Conservation (phyloP, 2,888 invertebrate species). For the Diloba caeruleocephala region DNA sequence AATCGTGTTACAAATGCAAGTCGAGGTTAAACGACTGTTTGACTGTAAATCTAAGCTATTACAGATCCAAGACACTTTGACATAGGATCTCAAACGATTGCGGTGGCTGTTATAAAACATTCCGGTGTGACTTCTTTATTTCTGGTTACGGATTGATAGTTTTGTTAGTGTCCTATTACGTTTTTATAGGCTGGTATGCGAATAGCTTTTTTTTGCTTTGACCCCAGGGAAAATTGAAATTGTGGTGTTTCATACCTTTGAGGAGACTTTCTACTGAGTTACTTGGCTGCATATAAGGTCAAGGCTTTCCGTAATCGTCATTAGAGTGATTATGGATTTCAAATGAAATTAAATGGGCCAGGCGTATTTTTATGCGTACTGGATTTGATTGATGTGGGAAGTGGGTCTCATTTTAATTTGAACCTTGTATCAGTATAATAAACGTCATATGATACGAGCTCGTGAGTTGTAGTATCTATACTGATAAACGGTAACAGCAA, state of each 20-base stretch:
- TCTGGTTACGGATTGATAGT: slow-evolving; percentile 41
- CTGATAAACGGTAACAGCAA: too few species aligned
- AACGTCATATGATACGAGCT: too few species aligned
- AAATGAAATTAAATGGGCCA: too few species aligned
- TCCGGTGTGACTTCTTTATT: slow-evolving; percentile 41
- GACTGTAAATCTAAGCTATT: slow-evolving; percentile 63
- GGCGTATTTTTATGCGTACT: too few species aligned
- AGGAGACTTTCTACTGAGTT: too few species aligned
- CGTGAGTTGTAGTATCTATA: too few species aligned
- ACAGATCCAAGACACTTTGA: slow-evolving; percentile 27
- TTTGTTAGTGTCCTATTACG: slow-evolving; percentile 44
- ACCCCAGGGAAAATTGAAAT: slow-evolving; percentile 31
- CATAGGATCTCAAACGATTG: slow-evolving; percentile 29
- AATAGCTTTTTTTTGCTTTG: slow-evolving; percentile 18
- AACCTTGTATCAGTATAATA: too few species aligned
- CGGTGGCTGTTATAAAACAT: slow-evolving; percentile 37
- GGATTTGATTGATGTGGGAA: too few species aligned
- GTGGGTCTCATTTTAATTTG: too few species aligned
- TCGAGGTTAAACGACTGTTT: slow-evolving; percentile 65
- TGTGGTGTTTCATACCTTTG: slow-evolving; percentile 7
- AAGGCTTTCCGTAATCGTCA: too few species aligned
- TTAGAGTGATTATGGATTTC: too few species aligned
- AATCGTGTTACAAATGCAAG: slow-evolving; percentile 56
- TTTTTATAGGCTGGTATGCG: slow-evolving; percentile 40
- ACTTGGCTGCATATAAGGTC: too few species aligned